A percentile compares a stretch with the other conserved stretches of the same genome.
Evolutionary conservation across 2,888 invertebrate genomes (phyloP).

Genomic region (Leptinotarsa haldemani): DNA sequence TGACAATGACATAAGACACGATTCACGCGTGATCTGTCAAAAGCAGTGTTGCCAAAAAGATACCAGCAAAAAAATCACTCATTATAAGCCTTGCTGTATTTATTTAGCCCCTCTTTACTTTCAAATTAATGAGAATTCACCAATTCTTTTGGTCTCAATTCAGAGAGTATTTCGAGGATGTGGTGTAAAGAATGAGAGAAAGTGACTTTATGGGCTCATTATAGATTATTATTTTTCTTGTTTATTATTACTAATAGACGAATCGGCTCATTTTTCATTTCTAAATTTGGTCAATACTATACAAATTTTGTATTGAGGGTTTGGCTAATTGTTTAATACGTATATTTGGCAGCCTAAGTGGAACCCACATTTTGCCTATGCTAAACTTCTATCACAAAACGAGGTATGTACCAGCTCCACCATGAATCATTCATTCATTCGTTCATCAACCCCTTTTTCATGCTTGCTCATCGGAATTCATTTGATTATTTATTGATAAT

Average conservation of each 20-base stretch:
- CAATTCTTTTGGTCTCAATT: no score
- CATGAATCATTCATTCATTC: constrained; percentile 9
- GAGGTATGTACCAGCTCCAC: constrained; percentile 47
- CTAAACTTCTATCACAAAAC: constrained; percentile 67
- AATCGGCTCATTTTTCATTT: constrained; percentile 53
- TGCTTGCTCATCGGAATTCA: no score
- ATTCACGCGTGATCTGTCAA: no score
- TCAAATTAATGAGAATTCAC: not conserved
- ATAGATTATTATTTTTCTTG: not conserved
- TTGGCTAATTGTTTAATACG: constrained; percentile 16
- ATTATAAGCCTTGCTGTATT: no score
- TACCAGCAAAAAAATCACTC: no score
- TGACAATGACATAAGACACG: no score
- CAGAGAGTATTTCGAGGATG: no score
- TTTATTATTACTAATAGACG: constrained; percentile 12
- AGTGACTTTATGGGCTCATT: constrained; percentile 1
- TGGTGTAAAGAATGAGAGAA: no score
- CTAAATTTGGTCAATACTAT: constrained; percentile 28
- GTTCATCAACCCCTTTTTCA: not conserved
- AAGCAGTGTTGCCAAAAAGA: no score
- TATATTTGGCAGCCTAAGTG: constrained; percentile 64
- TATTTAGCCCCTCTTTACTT: no score
- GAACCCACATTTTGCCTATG: constrained; percentile 71
- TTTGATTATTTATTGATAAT: no score
- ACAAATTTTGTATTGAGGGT: no score